Percentiles rank a stretch among this genome's conserved stretches.
Evolutionary conservation across 2,797 vertebrate genomes (phyloP).

Genomic region (Limnodromus scolopaceus): DNA sequence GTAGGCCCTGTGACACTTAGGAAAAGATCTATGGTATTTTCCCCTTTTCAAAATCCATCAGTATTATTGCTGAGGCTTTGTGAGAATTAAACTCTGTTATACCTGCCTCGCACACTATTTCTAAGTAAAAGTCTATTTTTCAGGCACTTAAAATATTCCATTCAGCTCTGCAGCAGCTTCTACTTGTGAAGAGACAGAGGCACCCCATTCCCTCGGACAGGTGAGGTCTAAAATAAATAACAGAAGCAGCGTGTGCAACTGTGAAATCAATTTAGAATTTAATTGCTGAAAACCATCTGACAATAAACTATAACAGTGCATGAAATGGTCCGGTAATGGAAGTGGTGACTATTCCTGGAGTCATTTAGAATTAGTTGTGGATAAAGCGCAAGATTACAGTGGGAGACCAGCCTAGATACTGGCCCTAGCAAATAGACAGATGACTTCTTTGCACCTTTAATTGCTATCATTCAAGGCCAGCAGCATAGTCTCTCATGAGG

Average conservation of each 20-base stretch:
- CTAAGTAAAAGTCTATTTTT: conserved; percentile 40
- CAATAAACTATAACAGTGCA: conserved; percentile 64
- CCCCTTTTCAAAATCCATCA: conserved; percentile 46
- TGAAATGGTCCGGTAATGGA: conserved; percentile 63
- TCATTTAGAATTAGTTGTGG: conserved; percentile 60
- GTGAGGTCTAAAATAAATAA: conserved; percentile 63
- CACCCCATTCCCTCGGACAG: conserved; percentile 19
- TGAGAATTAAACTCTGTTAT: conserved; percentile 46
- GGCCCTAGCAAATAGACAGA: conserved; percentile 58
- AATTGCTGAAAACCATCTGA: conserved; percentile 65
- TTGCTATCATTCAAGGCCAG: conserved; percentile 63
- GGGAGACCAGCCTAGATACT: conserved; percentile 33
- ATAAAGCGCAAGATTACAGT: conserved; percentile 55
- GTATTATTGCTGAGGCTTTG: background rate
- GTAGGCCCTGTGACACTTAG: background rate
- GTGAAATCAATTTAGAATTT: conserved; percentile 72
- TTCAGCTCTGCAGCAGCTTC: background rate
- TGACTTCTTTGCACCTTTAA: conserved; percentile 71
- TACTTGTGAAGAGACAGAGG: background rate
- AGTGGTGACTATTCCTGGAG: conserved; percentile 51
- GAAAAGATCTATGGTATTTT: background rate
- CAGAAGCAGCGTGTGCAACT: conserved; percentile 35
- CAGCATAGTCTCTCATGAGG: conserved; percentile 66
- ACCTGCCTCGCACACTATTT: conserved; percentile 11
- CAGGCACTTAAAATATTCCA: conserved; percentile 21